Percentiles rank a stretch among this genome's conserved stretches.
These are phyloP conservation scores for Plectus sambesii DNA, from an alignment of 1,140 invertebrate species.

Conservation along the genomic window DNA sequence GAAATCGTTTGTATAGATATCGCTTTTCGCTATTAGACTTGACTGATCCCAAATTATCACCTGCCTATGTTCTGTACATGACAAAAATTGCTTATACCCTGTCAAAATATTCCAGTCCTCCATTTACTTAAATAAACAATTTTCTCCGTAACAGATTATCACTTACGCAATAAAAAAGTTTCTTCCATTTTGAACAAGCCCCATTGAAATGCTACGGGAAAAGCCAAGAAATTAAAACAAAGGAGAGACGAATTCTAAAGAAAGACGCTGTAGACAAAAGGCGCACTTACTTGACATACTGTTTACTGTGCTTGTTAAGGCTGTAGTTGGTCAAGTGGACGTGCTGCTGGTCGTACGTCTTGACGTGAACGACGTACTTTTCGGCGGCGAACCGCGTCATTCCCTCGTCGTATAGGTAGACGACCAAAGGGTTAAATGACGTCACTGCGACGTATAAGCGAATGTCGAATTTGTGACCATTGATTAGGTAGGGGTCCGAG, in stretches of 20 bases:
- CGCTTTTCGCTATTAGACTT: too few relatives aligned
- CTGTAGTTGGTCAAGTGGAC: constrained; percentile 96
- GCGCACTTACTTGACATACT: constrained; percentile 32
- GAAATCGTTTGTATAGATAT: too few relatives aligned
- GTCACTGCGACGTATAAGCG: constrained; percentile 87
- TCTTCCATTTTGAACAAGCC: too few relatives aligned
- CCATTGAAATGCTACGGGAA: too few relatives aligned
- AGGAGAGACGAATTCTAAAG: constrained; percentile 7
- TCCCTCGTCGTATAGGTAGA: constrained; percentile 87
- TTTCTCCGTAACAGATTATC: too few relatives aligned
- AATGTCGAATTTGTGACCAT: constrained; percentile 90
- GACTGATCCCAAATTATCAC: too few relatives aligned
- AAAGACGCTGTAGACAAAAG: not conserved
- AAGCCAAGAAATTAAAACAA: constrained; percentile 8
- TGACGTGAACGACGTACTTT: constrained; percentile 57
- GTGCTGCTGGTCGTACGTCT: constrained; percentile 67
- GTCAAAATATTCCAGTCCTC: too few relatives aligned
- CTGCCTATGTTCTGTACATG: too few relatives aligned
- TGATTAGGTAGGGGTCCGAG: constrained; percentile 75
- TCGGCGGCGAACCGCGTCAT: constrained; percentile 78
- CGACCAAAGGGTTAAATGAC: constrained; percentile 77
- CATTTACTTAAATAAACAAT: too few relatives aligned
- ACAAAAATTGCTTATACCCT: too few relatives aligned
- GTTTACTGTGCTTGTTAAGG: constrained; percentile 63
- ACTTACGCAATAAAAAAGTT: too few relatives aligned